These are phyloP conservation scores for Varroa destructor DNA, from an alignment of 1,140 invertebrate species.

Conservation along the genomic window DNA sequence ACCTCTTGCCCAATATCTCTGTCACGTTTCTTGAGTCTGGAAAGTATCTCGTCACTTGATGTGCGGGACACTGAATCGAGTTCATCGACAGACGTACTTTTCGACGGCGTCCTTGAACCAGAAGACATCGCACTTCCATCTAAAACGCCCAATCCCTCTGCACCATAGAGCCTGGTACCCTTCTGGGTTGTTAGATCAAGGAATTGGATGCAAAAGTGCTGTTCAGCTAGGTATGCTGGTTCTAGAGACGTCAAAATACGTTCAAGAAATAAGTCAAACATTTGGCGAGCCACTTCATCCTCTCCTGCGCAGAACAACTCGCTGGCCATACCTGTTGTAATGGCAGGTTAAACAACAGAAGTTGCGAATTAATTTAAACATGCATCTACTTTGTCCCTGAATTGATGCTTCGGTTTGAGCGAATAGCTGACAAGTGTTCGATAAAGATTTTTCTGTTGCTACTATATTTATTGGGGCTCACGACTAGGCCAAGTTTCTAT, in stretches of 20 bases:
- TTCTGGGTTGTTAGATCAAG: constrained; percentile 59
- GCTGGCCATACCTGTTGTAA: constrained; percentile 33
- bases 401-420: no score
- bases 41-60: constrained; percentile 17
- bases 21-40: constrained; percentile 16
- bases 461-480: no score
- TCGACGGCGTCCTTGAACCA: constrained; percentile 6
- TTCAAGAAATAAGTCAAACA: constrained; percentile 48
- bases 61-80: constrained; percentile 2
- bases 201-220: constrained; percentile 86
- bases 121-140: constrained; percentile 18
- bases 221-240: constrained; percentile 79
- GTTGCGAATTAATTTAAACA: no score
- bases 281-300: constrained; percentile 19
- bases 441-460: no score
- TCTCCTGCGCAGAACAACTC: constrained; percentile 32
- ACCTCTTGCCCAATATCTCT: constrained; percentile 10
- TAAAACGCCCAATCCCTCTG: not conserved
- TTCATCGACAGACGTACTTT: constrained; percentile 11
- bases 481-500: no score
- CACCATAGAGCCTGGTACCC: not conserved
- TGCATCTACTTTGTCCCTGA: no score
- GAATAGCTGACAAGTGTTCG: no score
- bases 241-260: constrained; percentile 72
- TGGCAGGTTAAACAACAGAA: no score